Conservation (phyloP, 1,140 invertebrate genomes). For the Lepidurus arcticus region DNA sequence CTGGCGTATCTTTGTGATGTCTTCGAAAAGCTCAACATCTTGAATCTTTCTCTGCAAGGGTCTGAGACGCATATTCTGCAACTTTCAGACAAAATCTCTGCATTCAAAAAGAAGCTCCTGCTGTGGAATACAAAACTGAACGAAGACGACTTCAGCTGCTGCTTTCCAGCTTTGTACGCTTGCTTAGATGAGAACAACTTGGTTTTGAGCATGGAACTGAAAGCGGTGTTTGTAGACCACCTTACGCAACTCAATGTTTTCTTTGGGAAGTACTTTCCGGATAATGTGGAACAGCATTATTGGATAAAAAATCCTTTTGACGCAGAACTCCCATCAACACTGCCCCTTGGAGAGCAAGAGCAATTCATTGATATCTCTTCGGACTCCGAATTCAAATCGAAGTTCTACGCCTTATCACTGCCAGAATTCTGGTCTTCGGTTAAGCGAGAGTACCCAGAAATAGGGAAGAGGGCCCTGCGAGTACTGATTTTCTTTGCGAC, state of each 20-base stretch:
- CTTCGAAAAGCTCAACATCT: not conserved
- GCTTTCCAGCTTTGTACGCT: not conserved
- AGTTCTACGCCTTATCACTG: too few species aligned
- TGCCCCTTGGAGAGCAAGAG: not conserved
- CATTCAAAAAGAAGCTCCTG: conserved; percentile 38
- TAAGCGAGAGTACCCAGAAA: too few species aligned
- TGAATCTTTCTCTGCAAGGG: not conserved
- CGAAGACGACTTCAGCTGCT: not conserved
- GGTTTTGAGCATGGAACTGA: not conserved
- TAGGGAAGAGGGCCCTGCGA: too few species aligned
- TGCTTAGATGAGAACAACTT: not conserved
- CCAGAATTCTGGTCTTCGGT: too few species aligned
- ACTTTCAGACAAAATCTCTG: conserved; percentile 39
- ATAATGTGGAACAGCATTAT: not conserved
- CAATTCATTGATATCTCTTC: too few species aligned
- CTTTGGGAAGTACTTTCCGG: not conserved
- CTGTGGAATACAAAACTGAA: conserved; percentile 5
- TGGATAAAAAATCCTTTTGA: conserved; percentile 12
- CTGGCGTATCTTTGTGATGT: not conserved
- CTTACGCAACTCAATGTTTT: not conserved
- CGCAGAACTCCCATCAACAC: not conserved
- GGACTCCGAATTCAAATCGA: too few species aligned
- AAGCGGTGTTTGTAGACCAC: not conserved
- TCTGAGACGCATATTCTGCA: not conserved
- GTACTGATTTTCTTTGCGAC: too few species aligned